These are phyloP conservation scores for Athalia circularis DNA, from an alignment of 2,888 invertebrate species.

Conservation along the genomic window DNA sequence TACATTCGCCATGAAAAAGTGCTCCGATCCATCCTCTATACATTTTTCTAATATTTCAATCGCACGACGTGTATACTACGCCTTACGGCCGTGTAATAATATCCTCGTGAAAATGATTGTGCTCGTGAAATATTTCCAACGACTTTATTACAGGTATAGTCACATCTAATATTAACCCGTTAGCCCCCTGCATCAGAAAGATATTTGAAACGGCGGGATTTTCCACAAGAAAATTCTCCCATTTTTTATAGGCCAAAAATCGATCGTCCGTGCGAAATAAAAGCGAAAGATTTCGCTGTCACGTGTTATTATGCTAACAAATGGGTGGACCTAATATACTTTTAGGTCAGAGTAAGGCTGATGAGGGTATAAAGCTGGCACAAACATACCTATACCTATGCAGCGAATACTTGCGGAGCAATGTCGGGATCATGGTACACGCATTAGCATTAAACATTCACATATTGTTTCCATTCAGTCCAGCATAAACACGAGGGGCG, in stretches of 20 bases:
- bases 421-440: constrained; percentile 22
- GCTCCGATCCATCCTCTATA: neutral
- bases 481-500: constrained; percentile 47
- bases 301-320: too few species aligned
- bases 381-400: neutral
- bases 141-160: constrained; percentile 6
- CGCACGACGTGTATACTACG: neutral
- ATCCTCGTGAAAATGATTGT: constrained; percentile 22
- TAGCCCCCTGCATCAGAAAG: neutral
- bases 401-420: constrained; percentile 27
- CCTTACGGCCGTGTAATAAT: neutral
- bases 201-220: too few species aligned
- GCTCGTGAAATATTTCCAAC: constrained; percentile 21
- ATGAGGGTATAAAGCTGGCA: neutral
- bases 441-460: constrained; percentile 64
- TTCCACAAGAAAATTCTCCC: too few species aligned
- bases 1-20: too few species aligned
- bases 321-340: too few species aligned
- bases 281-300: too few species aligned
- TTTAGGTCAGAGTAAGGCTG: too few species aligned
- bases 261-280: too few species aligned
- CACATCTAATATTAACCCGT: neutral
- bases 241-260: too few species aligned
- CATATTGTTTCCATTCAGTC: constrained; percentile 65
- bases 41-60: constrained; percentile 14